Percentiles rank a stretch among this genome's conserved stretches.
These are phyloP conservation scores for Rhagoletis pomonella DNA, from an alignment of 1,140 invertebrate genomes.

Conservation along the genomic window DNA sequence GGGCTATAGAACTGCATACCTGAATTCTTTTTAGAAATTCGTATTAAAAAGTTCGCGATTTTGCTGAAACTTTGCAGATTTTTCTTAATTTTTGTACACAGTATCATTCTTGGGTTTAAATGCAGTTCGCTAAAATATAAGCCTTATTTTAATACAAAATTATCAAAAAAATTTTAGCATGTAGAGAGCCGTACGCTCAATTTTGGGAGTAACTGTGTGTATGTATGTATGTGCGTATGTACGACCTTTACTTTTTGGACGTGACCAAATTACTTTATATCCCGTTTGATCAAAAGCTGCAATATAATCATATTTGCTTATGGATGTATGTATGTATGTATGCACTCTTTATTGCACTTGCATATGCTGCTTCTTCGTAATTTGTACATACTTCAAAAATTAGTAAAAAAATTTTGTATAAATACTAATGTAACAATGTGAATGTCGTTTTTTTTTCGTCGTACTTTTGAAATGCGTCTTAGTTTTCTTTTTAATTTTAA, in stretches of 20 bases:
- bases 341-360: not conserved
- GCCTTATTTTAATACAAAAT: too few relatives aligned
- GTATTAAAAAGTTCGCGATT: too few relatives aligned
- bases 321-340: not conserved
- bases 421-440: constrained; percentile 41
- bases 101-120: too few relatives aligned
- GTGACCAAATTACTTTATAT: not conserved
- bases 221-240: not conserved
- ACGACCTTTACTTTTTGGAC: not conserved
- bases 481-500: constrained; percentile 36
- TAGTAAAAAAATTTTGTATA: constrained; percentile 13
- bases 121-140: too few relatives aligned
- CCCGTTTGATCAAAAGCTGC: not conserved
- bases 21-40: too few relatives aligned
- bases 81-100: too few relatives aligned
- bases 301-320: not conserved
- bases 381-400: not conserved
- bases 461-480: constrained; percentile 42
- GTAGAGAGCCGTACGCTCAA: too few relatives aligned
- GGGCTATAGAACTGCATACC: too few relatives aligned
- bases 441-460: constrained; percentile 31
- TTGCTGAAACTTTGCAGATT: too few relatives aligned
- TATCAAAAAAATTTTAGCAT: too few relatives aligned
- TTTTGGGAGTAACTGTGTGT: not conserved
- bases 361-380: not conserved